These are phyloP conservation scores for Prunella strophiata DNA, from an alignment of 2,797 vertebrate genomes.

Conservation along the genomic window DNA sequence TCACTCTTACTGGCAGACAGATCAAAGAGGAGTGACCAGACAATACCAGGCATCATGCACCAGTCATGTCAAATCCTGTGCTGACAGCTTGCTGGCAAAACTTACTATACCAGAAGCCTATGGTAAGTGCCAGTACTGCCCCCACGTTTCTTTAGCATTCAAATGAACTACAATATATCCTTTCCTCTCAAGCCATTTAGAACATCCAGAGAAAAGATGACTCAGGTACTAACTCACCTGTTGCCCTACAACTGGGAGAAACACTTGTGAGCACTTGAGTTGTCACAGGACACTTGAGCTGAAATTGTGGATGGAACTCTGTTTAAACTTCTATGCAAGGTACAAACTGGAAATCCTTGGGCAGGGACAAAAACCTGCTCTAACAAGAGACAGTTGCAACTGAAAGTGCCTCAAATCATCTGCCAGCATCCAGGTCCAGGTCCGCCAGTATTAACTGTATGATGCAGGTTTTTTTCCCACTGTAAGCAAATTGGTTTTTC, in stretches of 20 bases:
- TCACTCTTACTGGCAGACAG: background rate
- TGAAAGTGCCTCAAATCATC: background rate
- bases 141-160: background rate
- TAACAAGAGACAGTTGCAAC: accelerated
- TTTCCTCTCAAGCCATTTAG: background rate
- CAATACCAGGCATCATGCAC: accelerated
- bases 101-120: background rate
- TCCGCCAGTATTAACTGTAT: background rate
- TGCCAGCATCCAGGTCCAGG: background rate
- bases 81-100: background rate
- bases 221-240: accelerated
- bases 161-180: accelerated
- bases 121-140: background rate
- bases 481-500: background rate
- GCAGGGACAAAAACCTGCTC: background rate
- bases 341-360: background rate
- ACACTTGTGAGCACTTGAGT: background rate
- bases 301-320: background rate
- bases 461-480: background rate
- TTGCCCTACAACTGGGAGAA: background rate
- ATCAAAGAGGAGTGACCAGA: background rate
- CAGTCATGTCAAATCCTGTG: background rate
- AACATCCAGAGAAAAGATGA: background rate
- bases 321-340: background rate
- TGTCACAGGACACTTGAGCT: background rate